These are phyloP conservation scores for Bombus pyrosoma DNA, from an alignment of 1,140 invertebrate species.

Conservation along the genomic window DNA sequence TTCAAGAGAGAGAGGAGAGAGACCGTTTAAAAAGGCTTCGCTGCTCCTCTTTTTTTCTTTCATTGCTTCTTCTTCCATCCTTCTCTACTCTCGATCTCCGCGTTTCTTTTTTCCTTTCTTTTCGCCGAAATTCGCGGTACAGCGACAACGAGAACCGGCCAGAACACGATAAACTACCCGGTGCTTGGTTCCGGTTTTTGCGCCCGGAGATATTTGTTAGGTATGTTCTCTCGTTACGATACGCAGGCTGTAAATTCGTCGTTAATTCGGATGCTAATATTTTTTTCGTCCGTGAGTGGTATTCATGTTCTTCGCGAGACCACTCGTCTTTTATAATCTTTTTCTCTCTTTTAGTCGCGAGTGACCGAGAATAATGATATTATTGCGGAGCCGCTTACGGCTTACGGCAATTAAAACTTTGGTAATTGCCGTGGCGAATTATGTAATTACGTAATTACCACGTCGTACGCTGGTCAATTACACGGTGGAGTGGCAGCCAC, in stretches of 20 bases:
- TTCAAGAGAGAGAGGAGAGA: constrained; percentile 9
- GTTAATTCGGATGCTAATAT: constrained; percentile 7
- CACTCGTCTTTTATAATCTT: background rate
- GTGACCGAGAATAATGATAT: constrained; percentile 76
- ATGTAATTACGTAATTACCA: constrained; percentile 77
- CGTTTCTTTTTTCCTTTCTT: background rate
- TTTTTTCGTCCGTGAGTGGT: background rate
- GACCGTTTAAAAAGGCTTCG: constrained; percentile 21
- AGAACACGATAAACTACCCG: background rate
- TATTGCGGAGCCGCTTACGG: constrained; percentile 73
- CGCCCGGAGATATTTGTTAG: background rate
- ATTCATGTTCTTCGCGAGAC: background rate
- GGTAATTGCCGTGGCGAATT: constrained; percentile 78
- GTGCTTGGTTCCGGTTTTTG: constrained; percentile 2
- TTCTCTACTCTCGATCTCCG: background rate
- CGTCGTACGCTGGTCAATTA: constrained; percentile 51
- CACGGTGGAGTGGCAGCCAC: background rate
- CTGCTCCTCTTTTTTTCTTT: no score
- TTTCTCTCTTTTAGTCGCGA: constrained; percentile 37
- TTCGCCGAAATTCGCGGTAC: background rate
- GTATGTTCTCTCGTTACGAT: background rate
- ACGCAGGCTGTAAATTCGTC: background rate
- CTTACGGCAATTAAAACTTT: constrained; percentile 80
- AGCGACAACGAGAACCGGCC: background rate
- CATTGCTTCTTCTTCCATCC: background rate